Base-by-base conservation (phyloP, 2,113 vertebrate genomes). In the Labeo rohita region DNA sequence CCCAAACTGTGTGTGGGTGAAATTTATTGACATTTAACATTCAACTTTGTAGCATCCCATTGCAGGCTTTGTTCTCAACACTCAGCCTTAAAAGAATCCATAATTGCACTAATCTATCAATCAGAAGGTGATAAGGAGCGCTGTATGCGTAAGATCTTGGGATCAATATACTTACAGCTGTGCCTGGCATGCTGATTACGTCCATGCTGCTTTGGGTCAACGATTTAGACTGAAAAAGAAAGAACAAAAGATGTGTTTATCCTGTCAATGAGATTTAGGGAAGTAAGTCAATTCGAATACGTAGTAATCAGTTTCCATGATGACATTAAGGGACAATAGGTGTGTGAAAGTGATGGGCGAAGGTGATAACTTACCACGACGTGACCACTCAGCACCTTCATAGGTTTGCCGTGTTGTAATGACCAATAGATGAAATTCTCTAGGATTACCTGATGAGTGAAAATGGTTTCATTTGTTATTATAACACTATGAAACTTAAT, bases 121-220 rank as follows among this genome's bases (percentile, higher is more conserved):
- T 84, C 82, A 84, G 21, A 54, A 56, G 50, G n/a, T 28, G 13
- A 28, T 79, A 75, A 45, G 13, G 63, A 70, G 28, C 12, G 49
- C 80, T 85, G 45, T 87, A 49, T 88, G 61, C 28, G 7, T 85
- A 83, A 80, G 43, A 80, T 85, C 61, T 54, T 63, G 5, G 86
- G 23, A 61, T 61, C 9, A 47, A 80, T 86, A 86, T 87, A 87
- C 93, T 96, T 95, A 97, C 96, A 93, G 94, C 93, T 66, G 91
- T 91, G 56, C 92, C 91, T 85, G 90, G 90, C 74, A 92, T 93
- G 52, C 91, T 95, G 85, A 95, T 86, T 65, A 90, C 87, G 84
- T 97, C 95, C 95, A 95, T 96, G 56, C 93, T 91, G 80, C 80
- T 92, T 85, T 87, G 90, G 93, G 91, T 93, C 94, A 96, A 94